Evolutionary conservation across 2,888 invertebrate species (phyloP), one percentile per base, ranked within the genome.

Genomic region (Tyria jacobaeae): DNA sequence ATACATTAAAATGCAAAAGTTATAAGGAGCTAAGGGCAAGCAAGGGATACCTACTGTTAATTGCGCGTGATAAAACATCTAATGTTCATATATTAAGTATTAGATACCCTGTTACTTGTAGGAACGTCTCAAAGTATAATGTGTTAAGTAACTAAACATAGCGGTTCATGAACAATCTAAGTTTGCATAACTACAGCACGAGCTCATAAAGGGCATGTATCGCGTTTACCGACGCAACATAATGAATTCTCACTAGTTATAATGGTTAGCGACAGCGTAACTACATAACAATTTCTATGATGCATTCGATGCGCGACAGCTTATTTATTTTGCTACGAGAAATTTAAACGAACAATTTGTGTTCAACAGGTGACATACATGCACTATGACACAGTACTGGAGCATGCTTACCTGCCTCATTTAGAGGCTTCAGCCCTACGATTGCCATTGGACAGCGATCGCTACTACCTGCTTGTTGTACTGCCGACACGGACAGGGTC

Each of bases 381-480:
- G 94, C 95, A 95, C 35, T 97, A 97, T 88, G 96, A 97, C 66
- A 95, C 97, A 0, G 95, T 97, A 47, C 89, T 97, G 63, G 97
- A 97, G 57, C 97, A 96, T 85, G 96, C 96, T 39, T 97, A 96
- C 82, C 94, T 97, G 35, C 96, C 96, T 2, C 95, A 96, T 72
- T 86, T 97, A 71, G 95, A 96, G 77, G 95, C 97, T 12, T 94
- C 96, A 50, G 96, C 96, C 2, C 90, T 97, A 57, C 96, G 97
- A 69, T 94, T 97, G 80, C 97, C 97, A 14, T 86, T 98, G 58
- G 97, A 98, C 83, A 97, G 97, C 72, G 95, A 96, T 0, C 95
- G 96, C 60, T 97, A 97, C 84, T 97, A 96, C 81, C 92, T 97
- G 48, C 91, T 97, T 58, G 95, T 97, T 51, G 85, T 97, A 56